These are phyloP conservation scores for Latrodectus hesperus DNA, from an alignment of 2,888 invertebrate genomes.

Conservation along the genomic window DNA sequence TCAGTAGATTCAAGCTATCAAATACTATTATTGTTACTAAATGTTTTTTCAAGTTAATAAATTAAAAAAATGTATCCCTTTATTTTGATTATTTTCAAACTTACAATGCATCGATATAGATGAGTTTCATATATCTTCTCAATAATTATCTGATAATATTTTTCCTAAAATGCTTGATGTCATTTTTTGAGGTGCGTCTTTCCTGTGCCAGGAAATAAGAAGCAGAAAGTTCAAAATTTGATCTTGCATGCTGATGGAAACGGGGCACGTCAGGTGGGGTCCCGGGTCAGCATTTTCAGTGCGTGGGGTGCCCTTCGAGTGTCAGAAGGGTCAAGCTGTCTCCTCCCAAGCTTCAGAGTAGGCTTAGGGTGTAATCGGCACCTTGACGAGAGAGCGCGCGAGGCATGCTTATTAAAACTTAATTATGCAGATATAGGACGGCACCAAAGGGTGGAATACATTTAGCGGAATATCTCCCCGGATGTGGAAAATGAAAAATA, in stretches of 20 bases:
- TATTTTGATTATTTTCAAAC: too few relatives aligned
- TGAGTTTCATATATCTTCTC: too few relatives aligned
- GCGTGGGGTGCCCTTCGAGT: constrained; percentile 30
- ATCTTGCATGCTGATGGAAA: constrained; percentile 44
- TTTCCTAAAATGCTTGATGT: background rate
- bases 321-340: constrained; percentile 38
- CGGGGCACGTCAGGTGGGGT: constrained; percentile 26
- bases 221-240: background rate
- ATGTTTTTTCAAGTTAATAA: too few relatives aligned
- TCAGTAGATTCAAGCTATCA: too few relatives aligned
- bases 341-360: constrained; percentile 55
- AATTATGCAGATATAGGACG: constrained; percentile 64
- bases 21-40: too few relatives aligned
- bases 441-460: constrained; percentile 21
- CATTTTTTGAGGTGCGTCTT: background rate
- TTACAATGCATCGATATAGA: too few relatives aligned
- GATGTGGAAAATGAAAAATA: background rate
- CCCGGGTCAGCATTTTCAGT: constrained; percentile 45
- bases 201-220: background rate
- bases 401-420: constrained; percentile 64
- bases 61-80: too few relatives aligned
- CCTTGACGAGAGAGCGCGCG: constrained; percentile 2
- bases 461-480: background rate
- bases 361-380: constrained; percentile 55
- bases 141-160: too few relatives aligned